Evolutionary conservation across 2,888 invertebrate genomes (phyloP), one percentile per base, ranked within the genome.

Genomic region (Chorisops tibialis): DNA sequence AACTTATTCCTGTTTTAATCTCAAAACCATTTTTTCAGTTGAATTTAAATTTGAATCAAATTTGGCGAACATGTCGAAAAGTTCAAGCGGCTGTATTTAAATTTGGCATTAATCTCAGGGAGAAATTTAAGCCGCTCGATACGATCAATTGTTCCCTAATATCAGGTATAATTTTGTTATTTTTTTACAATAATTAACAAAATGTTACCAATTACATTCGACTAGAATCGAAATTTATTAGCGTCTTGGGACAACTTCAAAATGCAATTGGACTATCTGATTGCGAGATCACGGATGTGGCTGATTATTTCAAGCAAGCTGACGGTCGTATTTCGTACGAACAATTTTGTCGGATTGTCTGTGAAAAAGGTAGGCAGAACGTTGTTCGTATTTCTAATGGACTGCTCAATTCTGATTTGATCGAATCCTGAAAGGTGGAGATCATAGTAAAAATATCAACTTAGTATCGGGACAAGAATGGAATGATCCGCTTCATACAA

Each of bases 61-160:
- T 89, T 59, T 89, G 90, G 89, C 83, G 87, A 72, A 87, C 87
- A 21, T 89, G 88, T 79, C 88, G 89, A 77, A 91, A 90, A 81
- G 88, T 91, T 73, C 85, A 89, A 66, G 85, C 87, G 14, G 87
- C 88, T 3, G 83, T 86, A 62, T 88, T 87, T 77, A 84, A 88
- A 66, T 83, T 87, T 68, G 87, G 86, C 12, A 81, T 89, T 67
- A 85, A 87, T 78, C 79, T 91, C 47, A 87, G 87, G 82, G 83
- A 85, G 69, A 87, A 86, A 79, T 87, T 87, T 74, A 80, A 81
- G 39, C 83, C 84, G 9, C 79, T 87, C 52, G 91, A 91, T 79
- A 85, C 87, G 0, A 81, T 85, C 59, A 82, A 82, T 59, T 85
- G 83, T 74, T 84, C 84, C 14, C 80, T 89, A 61, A 84, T 90